These are phyloP conservation scores for Leiothrix lutea DNA, from an alignment of 2,113 vertebrate species.

Conservation along the genomic window DNA sequence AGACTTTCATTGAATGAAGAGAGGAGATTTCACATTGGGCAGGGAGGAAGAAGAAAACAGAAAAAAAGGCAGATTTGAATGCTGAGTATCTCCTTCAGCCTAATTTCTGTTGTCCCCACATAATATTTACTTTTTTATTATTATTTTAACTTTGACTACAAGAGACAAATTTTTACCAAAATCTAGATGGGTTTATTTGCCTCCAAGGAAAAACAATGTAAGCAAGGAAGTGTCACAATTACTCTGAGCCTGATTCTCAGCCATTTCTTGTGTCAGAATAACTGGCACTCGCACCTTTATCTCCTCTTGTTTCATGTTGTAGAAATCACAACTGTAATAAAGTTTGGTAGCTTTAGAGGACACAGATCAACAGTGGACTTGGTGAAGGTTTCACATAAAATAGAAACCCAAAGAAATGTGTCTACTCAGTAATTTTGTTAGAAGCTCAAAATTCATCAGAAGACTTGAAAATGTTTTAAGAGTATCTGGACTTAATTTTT, in stretches of 20 bases:
- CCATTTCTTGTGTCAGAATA: neutral
- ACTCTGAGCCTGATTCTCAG: neutral
- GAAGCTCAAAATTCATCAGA: neutral
- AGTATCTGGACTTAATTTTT: neutral
- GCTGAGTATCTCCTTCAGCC: neutral
- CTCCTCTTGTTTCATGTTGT: neutral
- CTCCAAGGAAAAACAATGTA: constrained; percentile 23
- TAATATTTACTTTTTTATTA: neutral
- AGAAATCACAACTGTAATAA: neutral
- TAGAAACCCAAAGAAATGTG: neutral
- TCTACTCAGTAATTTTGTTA: neutral
- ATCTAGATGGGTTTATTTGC: constrained; percentile 26
- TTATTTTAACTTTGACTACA: neutral
- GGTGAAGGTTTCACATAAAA: neutral
- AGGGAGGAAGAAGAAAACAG: neutral
- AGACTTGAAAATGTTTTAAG: neutral
- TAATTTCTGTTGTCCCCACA: neutral
- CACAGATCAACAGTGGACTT: neutral
- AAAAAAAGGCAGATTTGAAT: neutral
- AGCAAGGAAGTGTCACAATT: neutral
- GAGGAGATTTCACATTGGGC: neutral
- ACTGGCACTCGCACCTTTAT: neutral
- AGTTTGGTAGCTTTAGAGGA: neutral
- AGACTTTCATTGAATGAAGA: neutral
- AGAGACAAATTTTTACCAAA: neutral